A percentile compares a stretch with the other conserved stretches of the same genome.
These are phyloP conservation scores for Hippopotamyrus pictus DNA, from an alignment of 2,797 vertebrate species.

Conservation along the genomic window DNA sequence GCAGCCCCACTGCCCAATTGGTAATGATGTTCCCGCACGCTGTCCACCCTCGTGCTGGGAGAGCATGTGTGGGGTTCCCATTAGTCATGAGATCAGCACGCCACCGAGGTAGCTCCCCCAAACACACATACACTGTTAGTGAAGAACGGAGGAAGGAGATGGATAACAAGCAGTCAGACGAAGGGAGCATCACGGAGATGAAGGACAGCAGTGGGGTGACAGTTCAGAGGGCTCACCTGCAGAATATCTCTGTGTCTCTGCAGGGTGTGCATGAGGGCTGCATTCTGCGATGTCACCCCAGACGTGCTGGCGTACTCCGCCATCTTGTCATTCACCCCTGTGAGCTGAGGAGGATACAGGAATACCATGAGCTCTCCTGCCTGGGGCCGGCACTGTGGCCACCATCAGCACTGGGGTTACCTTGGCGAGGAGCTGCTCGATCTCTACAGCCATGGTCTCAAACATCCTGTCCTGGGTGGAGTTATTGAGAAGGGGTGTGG, in stretches of 20 bases:
- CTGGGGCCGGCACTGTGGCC: background rate
- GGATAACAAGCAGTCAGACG: background rate
- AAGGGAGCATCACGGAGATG: background rate
- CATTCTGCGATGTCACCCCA: slow-evolving; percentile 82
- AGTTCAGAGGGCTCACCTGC: slow-evolving; percentile 63
- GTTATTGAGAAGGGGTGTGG: slow-evolving; percentile 90
- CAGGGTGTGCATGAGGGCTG: slow-evolving; percentile 91
- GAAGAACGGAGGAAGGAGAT: background rate
- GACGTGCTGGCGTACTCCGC: slow-evolving; percentile 85
- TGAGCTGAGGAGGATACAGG: slow-evolving; percentile 33
- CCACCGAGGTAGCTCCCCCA: background rate
- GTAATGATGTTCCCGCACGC: background rate
- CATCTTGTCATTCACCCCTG: slow-evolving; percentile 94
- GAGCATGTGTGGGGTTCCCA: background rate
- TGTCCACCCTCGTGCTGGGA: background rate
- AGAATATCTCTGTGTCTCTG: slow-evolving; percentile 93
- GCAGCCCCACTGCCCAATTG: background rate
- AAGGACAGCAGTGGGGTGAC: background rate
- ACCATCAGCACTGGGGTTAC: slow-evolving; percentile 48
- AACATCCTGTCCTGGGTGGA: slow-evolving; percentile 98
- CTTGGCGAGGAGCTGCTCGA: slow-evolving; percentile 91
- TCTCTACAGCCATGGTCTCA: slow-evolving; percentile 97
- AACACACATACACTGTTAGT: background rate
- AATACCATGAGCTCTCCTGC: background rate
- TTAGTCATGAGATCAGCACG: background rate